These are phyloP conservation scores for Pelecanus crispus DNA, from an alignment of 2,113 vertebrate genomes.

Conservation along the genomic window DNA sequence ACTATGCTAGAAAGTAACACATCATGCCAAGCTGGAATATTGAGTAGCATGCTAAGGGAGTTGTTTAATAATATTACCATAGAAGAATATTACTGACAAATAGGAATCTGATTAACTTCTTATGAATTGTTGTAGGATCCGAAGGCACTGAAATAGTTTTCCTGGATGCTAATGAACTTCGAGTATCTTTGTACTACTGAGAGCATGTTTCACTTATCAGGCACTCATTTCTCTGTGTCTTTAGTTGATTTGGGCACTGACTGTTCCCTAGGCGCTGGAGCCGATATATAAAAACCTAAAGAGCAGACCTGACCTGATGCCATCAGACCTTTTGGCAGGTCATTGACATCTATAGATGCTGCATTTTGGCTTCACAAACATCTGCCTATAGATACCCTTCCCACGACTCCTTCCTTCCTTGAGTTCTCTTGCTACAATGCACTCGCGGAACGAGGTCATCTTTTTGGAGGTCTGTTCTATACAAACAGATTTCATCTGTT, in stretches of 20 bases:
- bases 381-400: background rate
- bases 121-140: background rate
- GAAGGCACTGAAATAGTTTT: background rate
- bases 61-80: background rate
- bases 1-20: background rate
- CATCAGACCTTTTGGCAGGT: background rate
- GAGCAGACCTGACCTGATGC: background rate
- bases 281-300: background rate
- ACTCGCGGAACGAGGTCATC: background rate
- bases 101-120: background rate
- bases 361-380: background rate
- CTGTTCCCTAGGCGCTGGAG: background rate
- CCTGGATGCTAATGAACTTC: background rate
- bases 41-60: background rate
- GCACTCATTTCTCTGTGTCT: background rate
- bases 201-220: background rate
- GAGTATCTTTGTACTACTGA: background rate
- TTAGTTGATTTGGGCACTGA: background rate
- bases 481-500: background rate
- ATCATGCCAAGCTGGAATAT: background rate
- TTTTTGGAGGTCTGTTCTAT: background rate
- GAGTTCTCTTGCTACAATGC: background rate
- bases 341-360: background rate
- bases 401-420: background rate
- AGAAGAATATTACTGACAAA: background rate